These are phyloP conservation scores for Chauna torquata DNA, from an alignment of 2,113 vertebrate species.

Conservation along the genomic window DNA sequence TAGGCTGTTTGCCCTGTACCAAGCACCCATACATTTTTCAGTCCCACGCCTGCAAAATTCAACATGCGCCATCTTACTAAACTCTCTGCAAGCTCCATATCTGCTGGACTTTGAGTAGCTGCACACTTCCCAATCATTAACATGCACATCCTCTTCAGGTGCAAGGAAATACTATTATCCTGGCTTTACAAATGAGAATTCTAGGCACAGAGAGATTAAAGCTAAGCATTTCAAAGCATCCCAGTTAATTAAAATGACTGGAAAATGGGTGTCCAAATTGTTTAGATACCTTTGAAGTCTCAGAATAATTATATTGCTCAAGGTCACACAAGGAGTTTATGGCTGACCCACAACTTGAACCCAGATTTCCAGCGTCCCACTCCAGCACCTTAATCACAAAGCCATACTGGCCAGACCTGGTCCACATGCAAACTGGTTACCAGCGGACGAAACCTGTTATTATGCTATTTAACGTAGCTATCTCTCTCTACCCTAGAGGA, in stretches of 20 bases:
- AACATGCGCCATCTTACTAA: accelerated
- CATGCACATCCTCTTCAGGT: background rate
- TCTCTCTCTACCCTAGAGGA: slow-evolving; percentile 49
- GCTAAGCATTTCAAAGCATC: slow-evolving; percentile 66
- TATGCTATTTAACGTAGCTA: slow-evolving; percentile 28
- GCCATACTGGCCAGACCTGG: slow-evolving; percentile 68
- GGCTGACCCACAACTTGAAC: slow-evolving; percentile 67
- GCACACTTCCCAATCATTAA: slow-evolving; percentile 4
- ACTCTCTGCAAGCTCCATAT: accelerated
- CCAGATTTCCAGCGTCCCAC: slow-evolving; percentile 58
- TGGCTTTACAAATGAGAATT: slow-evolving; percentile 59
- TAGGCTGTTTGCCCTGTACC: background rate
- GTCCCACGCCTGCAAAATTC: background rate
- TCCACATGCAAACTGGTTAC: slow-evolving; percentile 44
- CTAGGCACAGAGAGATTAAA: slow-evolving; percentile 53
- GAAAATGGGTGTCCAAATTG: slow-evolving; percentile 69
- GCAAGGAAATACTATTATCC: slow-evolving; percentile 25
- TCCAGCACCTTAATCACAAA: slow-evolving; percentile 61
- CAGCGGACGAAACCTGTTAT: slow-evolving; percentile 33
- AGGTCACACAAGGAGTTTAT: slow-evolving; percentile 64
- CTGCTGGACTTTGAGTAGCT: background rate
- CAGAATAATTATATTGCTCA: slow-evolving; percentile 58
- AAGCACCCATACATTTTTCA: background rate
- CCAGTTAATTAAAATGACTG: slow-evolving; percentile 71
- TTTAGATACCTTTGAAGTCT: slow-evolving; percentile 70